phyloP scores from a whole-genome alignment of 2,888 invertebrate genomes.

The Panopea generosa region DNA sequence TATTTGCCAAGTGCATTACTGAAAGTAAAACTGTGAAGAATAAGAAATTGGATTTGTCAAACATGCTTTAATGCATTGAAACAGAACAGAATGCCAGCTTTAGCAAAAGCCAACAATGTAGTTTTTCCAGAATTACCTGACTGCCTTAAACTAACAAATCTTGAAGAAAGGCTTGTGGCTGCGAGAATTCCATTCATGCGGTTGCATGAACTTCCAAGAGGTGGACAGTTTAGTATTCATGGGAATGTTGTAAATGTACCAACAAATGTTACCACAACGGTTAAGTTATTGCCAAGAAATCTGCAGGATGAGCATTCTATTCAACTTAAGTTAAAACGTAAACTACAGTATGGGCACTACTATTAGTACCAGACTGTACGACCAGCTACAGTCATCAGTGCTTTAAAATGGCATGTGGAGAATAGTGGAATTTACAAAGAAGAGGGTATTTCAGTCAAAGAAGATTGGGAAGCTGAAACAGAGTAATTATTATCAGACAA shows the following conservation, averaged over 20 bases:
- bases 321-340: conserved; percentile 3
- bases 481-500: too few relatives aligned
- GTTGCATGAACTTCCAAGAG: conserved; percentile 76
- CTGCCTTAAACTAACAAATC: conserved; percentile 32
- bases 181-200: conserved; percentile 82
- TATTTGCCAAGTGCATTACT: conserved; percentile 2
- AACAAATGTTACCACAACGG: conserved; percentile 54
- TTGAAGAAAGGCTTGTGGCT: conserved; percentile 82
- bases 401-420: background rate
- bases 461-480: background rate
- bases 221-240: conserved; percentile 61
- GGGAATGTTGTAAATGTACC: conserved; percentile 68
- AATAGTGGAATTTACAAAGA: conserved; percentile 4
- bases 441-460: conserved; percentile 8
- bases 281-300: background rate
- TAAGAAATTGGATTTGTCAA: conserved; percentile 47
- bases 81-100: conserved; percentile 49
- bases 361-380: background rate
- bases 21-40: conserved; percentile 5
- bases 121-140: conserved; percentile 30
- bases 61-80: conserved; percentile 52
- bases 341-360: background rate
- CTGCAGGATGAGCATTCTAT: background rate
- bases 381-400: background rate
- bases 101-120: conserved; percentile 42